phyloP scores from a whole-genome alignment of 2,888 invertebrate species.

The Parthenolecanium corni region DNA sequence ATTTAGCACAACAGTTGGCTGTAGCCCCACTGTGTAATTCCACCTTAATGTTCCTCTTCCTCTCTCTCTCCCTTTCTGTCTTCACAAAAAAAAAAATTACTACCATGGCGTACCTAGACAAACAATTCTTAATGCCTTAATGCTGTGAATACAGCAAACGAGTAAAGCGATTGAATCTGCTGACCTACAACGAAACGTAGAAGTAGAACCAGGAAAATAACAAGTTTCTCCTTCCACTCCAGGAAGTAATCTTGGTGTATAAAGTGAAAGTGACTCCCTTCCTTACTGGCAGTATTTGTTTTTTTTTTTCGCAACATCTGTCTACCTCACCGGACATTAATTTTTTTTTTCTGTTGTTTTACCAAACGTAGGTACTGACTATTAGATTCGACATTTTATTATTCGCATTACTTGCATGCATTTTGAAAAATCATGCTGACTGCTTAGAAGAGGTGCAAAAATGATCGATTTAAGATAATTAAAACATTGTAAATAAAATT shows the following conservation, averaged over 20 bases:
- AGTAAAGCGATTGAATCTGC: neutral
- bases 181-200: slow-evolving; percentile 18
- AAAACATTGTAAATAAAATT: too few species aligned
- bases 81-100: too few species aligned
- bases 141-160: neutral
- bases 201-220: slow-evolving; percentile 25
- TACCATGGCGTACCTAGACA: neutral
- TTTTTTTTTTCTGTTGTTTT: too few species aligned
- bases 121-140: slow-evolving; percentile 4
- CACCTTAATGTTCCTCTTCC: too few species aligned
- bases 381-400: neutral
- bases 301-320: neutral
- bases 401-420: neutral
- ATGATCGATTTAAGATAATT: too few species aligned
- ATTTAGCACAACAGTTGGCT: too few species aligned
- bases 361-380: too few species aligned
- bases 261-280: slow-evolving; percentile 25
- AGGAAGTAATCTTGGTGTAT: slow-evolving; percentile 22
- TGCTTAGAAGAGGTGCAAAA: too few species aligned
- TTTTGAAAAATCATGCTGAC: too few species aligned
- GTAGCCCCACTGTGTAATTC: too few species aligned
- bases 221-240: slow-evolving; percentile 23
- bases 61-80: too few species aligned
- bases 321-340: too few species aligned
- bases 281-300: slow-evolving; percentile 5